A percentile compares a stretch with the other conserved stretches of the same genome.
Conservation (phyloP, 2,888 invertebrate genomes). For the Hypselothyrea guttata region DNA sequence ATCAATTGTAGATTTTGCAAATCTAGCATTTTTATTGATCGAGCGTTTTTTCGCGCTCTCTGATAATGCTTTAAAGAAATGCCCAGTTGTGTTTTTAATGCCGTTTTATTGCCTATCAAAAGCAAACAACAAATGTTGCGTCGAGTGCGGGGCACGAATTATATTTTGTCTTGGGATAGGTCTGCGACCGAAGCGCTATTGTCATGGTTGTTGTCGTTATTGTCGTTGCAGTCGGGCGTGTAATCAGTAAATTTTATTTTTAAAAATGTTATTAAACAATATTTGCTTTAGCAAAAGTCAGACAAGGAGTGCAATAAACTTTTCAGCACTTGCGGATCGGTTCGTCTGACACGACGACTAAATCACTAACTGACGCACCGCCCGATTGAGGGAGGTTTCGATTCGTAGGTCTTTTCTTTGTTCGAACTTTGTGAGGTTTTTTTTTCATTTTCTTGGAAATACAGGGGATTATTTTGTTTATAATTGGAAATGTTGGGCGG, state of each 20-base stretch:
- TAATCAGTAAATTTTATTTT: constrained; percentile 76
- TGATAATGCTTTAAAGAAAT: background rate
- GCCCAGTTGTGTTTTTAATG: constrained; percentile 4
- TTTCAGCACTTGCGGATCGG: constrained; percentile 62
- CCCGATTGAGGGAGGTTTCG: constrained; percentile 3
- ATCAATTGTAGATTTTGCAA: too few species aligned
- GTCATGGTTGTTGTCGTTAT: constrained; percentile 25
- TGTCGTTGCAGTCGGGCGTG: constrained; percentile 37
- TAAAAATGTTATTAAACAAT: constrained; percentile 76
- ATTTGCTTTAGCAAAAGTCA: constrained; percentile 73
- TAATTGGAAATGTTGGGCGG: background rate
- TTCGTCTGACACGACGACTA: constrained; percentile 25
- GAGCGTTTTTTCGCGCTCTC: too few species aligned
- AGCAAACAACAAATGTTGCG: constrained; percentile 13
- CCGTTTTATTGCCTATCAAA: constrained; percentile 31
- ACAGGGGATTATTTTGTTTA: background rate
- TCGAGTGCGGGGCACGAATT: constrained; percentile 36
- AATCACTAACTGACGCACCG: constrained; percentile 12
- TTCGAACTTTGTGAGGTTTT: constrained; percentile 3
- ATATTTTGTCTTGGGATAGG: constrained; percentile 63
- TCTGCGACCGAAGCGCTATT: constrained; percentile 44
- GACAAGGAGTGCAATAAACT: constrained; percentile 71
- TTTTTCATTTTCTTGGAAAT: constrained; percentile 4
- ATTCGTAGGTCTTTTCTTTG: constrained; percentile 2
- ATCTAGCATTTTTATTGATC: too few species aligned